Conservation (phyloP, 2,888 invertebrate species). For the Globia sparganii region DNA sequence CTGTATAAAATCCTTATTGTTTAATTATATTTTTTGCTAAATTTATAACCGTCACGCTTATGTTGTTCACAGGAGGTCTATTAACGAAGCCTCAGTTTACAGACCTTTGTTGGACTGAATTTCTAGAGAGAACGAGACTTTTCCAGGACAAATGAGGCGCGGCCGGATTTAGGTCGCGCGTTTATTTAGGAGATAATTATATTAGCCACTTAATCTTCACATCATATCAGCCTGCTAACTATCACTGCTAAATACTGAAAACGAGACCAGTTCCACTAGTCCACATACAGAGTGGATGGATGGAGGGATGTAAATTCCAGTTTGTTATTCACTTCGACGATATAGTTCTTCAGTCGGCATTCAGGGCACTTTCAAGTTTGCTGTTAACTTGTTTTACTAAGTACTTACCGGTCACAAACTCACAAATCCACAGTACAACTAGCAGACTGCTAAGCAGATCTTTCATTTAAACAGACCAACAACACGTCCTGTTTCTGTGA, state of each 20-base stretch:
- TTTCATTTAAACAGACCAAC: background rate
- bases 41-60: background rate
- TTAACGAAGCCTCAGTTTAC: background rate
- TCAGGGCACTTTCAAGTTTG: background rate
- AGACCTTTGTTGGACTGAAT: background rate
- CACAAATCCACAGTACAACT: background rate
- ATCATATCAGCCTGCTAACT: too few relatives aligned
- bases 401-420: slow-evolving; percentile 10
- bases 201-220: background rate
- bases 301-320: background rate
- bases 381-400: background rate
- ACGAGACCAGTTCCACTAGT: too few relatives aligned
- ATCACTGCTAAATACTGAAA: background rate
- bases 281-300: background rate
- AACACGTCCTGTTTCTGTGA: background rate
- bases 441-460: background rate
- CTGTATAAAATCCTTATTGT: background rate
- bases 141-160: background rate
- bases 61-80: background rate
- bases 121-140: background rate
- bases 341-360: too few relatives aligned
- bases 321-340: background rate
- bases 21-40: background rate
- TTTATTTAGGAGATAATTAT: background rate
- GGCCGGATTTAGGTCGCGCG: background rate